Evolutionary conservation across 2,888 invertebrate species (phyloP).

Genomic region (Lithophane leautieri): DNA sequence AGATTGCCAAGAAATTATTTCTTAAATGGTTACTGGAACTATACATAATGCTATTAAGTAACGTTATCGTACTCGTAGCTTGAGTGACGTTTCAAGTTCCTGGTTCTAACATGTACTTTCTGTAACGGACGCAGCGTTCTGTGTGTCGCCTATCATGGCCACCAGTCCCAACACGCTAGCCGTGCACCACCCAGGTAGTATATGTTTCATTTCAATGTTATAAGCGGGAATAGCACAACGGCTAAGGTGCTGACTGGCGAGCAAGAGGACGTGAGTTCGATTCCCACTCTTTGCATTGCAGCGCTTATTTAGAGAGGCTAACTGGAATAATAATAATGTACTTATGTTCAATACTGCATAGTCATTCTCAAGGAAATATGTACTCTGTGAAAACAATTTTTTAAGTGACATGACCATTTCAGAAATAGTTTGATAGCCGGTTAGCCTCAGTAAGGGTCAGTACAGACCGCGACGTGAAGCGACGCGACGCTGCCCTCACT

Average conservation of each 20-base stretch:
- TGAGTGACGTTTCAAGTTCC: no score
- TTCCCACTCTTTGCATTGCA: constrained; percentile 17
- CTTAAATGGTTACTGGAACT: no score
- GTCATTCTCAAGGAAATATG: neutral
- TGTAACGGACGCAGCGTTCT: constrained; percentile 92
- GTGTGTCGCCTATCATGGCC: constrained; percentile 92
- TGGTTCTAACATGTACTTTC: constrained; percentile 47
- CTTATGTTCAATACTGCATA: no score
- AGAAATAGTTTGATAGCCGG: neutral
- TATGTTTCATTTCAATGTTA: constrained; percentile 45
- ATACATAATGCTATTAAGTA: no score
- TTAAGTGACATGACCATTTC: neutral
- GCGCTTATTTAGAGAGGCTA: neutral
- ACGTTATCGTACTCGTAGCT: no score
- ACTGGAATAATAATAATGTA: neutral
- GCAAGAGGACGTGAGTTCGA: constrained; percentile 28
- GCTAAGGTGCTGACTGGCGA: neutral
- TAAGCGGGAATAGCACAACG: neutral
- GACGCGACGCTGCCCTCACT: no score
- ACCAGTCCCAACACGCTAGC: constrained; percentile 92
- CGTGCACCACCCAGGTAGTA: constrained; percentile 92
- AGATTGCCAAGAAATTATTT: no score
- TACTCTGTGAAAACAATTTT: neutral
- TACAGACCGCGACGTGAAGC: no score
- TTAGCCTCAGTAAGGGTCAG: neutral